Conservation (phyloP, 2,888 invertebrate species). For the Zele albiditarsus region DNA sequence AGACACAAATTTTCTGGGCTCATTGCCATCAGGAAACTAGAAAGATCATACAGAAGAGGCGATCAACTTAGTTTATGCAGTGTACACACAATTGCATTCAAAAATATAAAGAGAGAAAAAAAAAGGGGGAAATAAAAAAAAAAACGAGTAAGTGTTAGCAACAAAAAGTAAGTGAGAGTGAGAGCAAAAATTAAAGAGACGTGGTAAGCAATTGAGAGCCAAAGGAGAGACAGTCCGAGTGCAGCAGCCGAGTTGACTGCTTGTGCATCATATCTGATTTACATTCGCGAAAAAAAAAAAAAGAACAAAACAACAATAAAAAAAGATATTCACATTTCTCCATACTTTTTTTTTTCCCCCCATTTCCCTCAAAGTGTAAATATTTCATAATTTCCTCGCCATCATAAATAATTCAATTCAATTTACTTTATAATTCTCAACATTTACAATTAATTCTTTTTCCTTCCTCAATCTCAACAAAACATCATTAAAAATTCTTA, state of each 20-base stretch:
- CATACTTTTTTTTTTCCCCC: not conserved
- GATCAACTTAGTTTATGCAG: not conserved
- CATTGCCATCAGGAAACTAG: conserved; percentile 33
- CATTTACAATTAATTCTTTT: too few species aligned
- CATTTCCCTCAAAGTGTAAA: too few species aligned
- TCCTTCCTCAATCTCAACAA: too few species aligned
- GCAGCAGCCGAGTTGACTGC: conserved; percentile 25
- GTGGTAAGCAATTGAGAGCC: conserved; percentile 33
- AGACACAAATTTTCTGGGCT: conserved; percentile 63
- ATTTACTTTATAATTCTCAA: not conserved
- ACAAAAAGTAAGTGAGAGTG: not conserved
- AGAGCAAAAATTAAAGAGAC: conserved; percentile 21
- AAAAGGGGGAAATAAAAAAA: too few species aligned
- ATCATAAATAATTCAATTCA: not conserved
- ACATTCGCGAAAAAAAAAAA: not conserved
- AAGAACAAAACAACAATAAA: not conserved
- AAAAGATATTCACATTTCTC: not conserved
- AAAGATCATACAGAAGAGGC: not conserved
- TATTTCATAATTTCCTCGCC: not conserved
- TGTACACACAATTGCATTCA: not conserved
- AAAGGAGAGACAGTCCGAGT: conserved; percentile 28
- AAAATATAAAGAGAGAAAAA: not conserved
- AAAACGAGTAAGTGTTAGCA: conserved; percentile 17
- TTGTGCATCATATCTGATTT: not conserved
- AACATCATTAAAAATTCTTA: not conserved